Base-by-base conservation (phyloP, 2,797 vertebrate genomes). In the Choloepus didactylus region DNA sequence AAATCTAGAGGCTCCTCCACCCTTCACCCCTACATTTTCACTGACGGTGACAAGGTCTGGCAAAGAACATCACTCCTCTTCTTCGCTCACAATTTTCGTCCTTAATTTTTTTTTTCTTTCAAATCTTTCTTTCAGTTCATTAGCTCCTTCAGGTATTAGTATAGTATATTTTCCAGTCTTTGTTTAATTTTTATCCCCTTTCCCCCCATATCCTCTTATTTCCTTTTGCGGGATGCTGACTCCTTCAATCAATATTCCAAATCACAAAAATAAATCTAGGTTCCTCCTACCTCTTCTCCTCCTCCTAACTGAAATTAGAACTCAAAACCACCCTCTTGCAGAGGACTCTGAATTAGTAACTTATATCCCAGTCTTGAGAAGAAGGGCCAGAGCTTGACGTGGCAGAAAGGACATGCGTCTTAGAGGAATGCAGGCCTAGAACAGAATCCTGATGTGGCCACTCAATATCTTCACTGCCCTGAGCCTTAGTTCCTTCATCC, bases 301-400 rank as follows among this genome's bases (percentile, higher is more conserved):
- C 59, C 35, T 87, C 44, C 76, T 76, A 46, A 56, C 38, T 72
- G 83, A 86, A 93, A 70, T 83, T 31, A 49, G n/a, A 83, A 59
- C 92, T 87, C 69, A 56, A 93, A 83, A 18, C 46, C 46, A 77
- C 44, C 14, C 38, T 14, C 15, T 64, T 25, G 16, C 19, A 35
- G 80, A 85, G 15, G 62, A 62, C 62, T 76, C 35, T 23, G 38
- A 23, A 21, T 23, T 9, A 56, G 38, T 44, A 31, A 14, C 29
- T 64, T 79, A 14, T 6, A 51, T 44, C 25, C 60, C 11, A 16
- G 60, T 10, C 56, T 51, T 72, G 66, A 80, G 59, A 84, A 79
- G 66, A 59, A 60, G 59, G 41, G 67, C 29, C 23, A 62, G n/a
- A 76, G 44, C 31, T 64, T 69, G 15, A 46, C 12, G n/a, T 0